A percentile compares a stretch with the other conserved stretches of the same genome.
These are phyloP conservation scores for Electrona antarctica DNA, from an alignment of 2,113 vertebrate genomes.

Conservation along the genomic window DNA sequence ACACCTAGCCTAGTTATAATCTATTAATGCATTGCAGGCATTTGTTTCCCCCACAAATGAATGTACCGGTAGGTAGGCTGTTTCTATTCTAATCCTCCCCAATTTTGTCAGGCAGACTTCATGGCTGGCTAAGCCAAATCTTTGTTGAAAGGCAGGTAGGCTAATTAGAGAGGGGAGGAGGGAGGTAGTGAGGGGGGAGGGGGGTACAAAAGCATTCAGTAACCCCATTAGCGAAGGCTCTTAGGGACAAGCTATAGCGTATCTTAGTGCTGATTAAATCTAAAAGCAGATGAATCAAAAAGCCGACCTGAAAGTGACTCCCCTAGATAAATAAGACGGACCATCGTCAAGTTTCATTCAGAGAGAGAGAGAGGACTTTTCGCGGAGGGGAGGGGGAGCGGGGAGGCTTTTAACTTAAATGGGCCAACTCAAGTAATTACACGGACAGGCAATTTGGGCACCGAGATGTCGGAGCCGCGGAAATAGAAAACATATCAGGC, in stretches of 20 bases:
- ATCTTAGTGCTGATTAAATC: slow-evolving; percentile 98
- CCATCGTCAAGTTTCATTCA: slow-evolving; percentile 96
- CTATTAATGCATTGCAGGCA: slow-evolving; percentile 56
- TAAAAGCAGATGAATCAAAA: slow-evolving; percentile 93
- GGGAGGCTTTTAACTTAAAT: slow-evolving; percentile 89
- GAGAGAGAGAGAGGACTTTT: slow-evolving; percentile 65
- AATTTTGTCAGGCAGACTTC: slow-evolving; percentile 81
- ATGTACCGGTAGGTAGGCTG: slow-evolving; percentile 43
- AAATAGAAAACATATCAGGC: slow-evolving; percentile 81
- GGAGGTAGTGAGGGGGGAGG: slow-evolving; percentile 79
- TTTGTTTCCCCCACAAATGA: slow-evolving; percentile 62
- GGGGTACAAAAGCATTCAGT: slow-evolving; percentile 91
- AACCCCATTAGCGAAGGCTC: slow-evolving; percentile 97
- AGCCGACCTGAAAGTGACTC: slow-evolving; percentile 94
- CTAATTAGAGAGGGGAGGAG: slow-evolving; percentile 81
- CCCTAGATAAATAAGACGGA: slow-evolving; percentile 89
- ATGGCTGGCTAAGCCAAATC: slow-evolving; percentile 83
- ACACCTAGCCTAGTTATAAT: slow-evolving; percentile 44
- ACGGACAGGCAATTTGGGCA: slow-evolving; percentile 90
- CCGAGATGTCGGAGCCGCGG: slow-evolving; percentile 83
- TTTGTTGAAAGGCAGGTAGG: slow-evolving; percentile 85
- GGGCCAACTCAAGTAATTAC: slow-evolving; percentile 95
- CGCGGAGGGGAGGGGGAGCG: slow-evolving; percentile 59
- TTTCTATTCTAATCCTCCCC: slow-evolving; percentile 83
- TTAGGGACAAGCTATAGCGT: slow-evolving; percentile 91